Conservation (phyloP, 2,888 invertebrate genomes). For the Drosophila birchii region DNA sequence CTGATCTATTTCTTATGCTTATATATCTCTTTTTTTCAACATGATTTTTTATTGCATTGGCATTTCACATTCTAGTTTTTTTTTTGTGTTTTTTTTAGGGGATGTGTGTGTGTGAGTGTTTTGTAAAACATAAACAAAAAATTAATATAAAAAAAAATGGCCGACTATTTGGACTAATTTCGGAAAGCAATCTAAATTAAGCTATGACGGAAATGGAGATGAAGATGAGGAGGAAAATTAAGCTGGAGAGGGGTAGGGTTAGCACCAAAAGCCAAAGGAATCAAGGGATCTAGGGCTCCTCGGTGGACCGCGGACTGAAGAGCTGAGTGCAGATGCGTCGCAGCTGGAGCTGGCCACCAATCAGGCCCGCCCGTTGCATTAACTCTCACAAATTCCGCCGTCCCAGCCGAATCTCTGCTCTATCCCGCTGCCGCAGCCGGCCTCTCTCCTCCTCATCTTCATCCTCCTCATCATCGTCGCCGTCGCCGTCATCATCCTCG, state of each 20-base stretch:
- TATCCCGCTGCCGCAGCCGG: conserved; percentile 1
- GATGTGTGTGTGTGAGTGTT: background rate
- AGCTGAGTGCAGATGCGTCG: conserved; percentile 76
- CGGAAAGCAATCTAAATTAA: conserved; percentile 29
- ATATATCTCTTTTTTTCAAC: conserved; percentile 36
- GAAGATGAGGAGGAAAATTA: background rate
- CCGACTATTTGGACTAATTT: conserved; percentile 27
- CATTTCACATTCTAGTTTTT: conserved; percentile 31
- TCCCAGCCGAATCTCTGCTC: conserved; percentile 23
- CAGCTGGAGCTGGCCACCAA: conserved; percentile 71
- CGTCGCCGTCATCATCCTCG: background rate
- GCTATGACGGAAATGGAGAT: conserved; percentile 1
- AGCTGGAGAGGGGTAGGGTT: background rate
- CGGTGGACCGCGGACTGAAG: conserved; percentile 53
- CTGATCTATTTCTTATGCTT: conserved; percentile 69
- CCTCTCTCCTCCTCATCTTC: background rate
- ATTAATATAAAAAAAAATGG: background rate
- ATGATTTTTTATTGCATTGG: conserved; percentile 33
- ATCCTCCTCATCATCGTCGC: conserved; percentile 3
- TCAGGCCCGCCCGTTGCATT: conserved; percentile 70
- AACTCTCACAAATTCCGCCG: conserved; percentile 81
- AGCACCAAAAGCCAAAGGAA: conserved; percentile 20
- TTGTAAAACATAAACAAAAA: conserved; percentile 13
- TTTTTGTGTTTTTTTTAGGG: background rate
- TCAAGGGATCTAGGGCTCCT: conserved; percentile 18